Evolutionary conservation across 2,113 vertebrate genomes (phyloP), one percentile per base, ranked within the genome.

Genomic region (Phrynocephalus versicolor): DNA sequence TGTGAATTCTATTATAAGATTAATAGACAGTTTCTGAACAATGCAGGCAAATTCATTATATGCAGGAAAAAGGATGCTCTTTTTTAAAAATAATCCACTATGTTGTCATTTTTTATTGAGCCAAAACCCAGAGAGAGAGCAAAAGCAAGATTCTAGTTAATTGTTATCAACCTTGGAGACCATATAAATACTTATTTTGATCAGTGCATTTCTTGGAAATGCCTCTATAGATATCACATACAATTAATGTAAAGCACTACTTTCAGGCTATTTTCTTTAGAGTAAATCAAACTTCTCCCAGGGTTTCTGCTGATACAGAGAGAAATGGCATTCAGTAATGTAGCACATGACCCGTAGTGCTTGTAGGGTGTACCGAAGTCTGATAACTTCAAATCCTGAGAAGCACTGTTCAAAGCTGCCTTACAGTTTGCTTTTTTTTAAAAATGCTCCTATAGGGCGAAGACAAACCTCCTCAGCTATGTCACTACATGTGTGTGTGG

Each of bases 1-100:
- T 65, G 82, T 70, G 74, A 83, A 86, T 15, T 58, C 69, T 76
- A 75, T 92, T 41, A 90, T 88, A 82, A 82, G 70, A 58, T 88
- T 73, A 84, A 51, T 76, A 85, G 57, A 82, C 35, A 23, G 1
- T 2, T 92, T 89, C 81, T 88, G 62, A 83, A 55, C 64, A 89
- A 76, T 64, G 65, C 80, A 88, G 67, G 67, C 79, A 30, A n/a
- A 33, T 6, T 65, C 62, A 84, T 84, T 88, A 84, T 67, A 79
- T 65, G 33, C 85, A 25, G 15, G 75, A 74, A 9, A 10, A 85
- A 73, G 25, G 74, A 83, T 2, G 12, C 0, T 0, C 30, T 33
- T 79, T 71, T 67, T 65, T n/a, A 73, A 60, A 85, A 51, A 37
- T 25, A 30, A 71, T 12, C 39, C 70, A 55, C 58, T 55, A 25